Evolutionary conservation across 2,888 invertebrate genomes (phyloP), one percentile per base, ranked within the genome.

Genomic region (Liopterus haemorrhoidalis): DNA sequence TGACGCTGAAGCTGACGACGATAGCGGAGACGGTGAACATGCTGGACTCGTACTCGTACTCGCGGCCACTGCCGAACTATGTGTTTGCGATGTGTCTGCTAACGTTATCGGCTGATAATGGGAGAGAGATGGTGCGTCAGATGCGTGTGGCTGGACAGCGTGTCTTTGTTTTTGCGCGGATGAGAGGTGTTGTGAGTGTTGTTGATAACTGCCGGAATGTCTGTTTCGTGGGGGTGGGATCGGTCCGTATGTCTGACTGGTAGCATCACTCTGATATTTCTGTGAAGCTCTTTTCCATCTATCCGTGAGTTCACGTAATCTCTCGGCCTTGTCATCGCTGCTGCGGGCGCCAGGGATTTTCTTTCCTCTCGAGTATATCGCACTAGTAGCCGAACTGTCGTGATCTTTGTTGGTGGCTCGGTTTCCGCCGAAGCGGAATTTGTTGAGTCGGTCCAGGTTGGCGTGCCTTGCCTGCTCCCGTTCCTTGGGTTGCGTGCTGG

Each of bases 371-470:
- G 22, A 6, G 9, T 22, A 6, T 22, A 22, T 22, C 5, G 6
- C 22, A 6, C 6, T 22, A 22, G 5, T 22, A 6, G 22, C 9
- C 9, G 41, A 32, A 18, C 31, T 21, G 16, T 15, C 27, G 25
- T 45, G 38, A 20, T 45, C 39, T 14, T 39, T 22, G 14, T 39
- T 57, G 52, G 56, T 59, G 44, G 62, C 57, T 46, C 68, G 66
- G 56, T 69, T 69, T 56, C 78, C 70, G 59, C 78, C 82, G 73
- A 83, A 81, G 67, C 85, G 82, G 68, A 82, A 76, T 69, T 81
- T 83, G 65, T 84, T 84, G 70, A 86, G 74, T 59, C 86, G 84
- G 74, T 87, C 87, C 81, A 86, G 82, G 67, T 82, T 82, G 78
- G 81, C 79, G 69, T 63, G 64, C 49, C 62, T 60, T 56, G 63